Evolutionary conservation across 30 jellyfish, hydroid and myxozoan species (phyloP).

Genomic region (Euphysa ruthae): DNA sequence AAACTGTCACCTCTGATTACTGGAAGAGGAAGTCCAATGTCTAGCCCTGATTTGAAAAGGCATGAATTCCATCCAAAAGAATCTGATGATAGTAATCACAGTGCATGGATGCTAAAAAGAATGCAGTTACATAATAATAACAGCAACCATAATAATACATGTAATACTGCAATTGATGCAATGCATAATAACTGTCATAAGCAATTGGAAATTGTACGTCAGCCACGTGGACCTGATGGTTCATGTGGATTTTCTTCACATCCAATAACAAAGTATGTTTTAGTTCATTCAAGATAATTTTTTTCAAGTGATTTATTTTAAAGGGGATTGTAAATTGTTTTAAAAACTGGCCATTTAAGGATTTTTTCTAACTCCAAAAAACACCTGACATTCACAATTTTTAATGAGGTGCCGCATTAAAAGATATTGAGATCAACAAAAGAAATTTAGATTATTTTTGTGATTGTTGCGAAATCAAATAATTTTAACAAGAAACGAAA

Average conservation of each 20-base stretch:
- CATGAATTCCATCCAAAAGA: constrained; percentile 29
- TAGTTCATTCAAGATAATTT: constrained; percentile 19
- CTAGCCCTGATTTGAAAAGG: constrained; percentile 73
- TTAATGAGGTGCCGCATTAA: no score
- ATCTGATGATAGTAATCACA: constrained; percentile 52
- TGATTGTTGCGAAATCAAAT: no score
- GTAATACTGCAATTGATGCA: constrained; percentile 37
- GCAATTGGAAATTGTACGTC: constrained; percentile 72
- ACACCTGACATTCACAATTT: no score
- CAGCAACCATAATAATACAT: constrained; percentile 32
- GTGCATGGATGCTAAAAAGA: constrained; percentile 88
- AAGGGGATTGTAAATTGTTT: no score
- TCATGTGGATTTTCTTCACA: constrained; percentile 65
- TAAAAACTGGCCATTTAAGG: no score
- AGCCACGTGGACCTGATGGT: constrained; percentile 99
- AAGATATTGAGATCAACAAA: no score
- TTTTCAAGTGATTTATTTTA: no score
- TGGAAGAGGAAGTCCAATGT: constrained; percentile 61
- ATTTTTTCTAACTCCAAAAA: no score
- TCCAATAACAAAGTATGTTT: constrained; percentile 18
- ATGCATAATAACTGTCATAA: constrained; percentile 26
- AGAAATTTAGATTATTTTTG: no score
- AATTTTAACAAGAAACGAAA: no score
- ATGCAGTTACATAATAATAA: constrained; percentile 35
- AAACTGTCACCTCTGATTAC: constrained; percentile 77